Conservation (phyloP, 2,888 invertebrate species). For the Tetragnatha montana region DNA sequence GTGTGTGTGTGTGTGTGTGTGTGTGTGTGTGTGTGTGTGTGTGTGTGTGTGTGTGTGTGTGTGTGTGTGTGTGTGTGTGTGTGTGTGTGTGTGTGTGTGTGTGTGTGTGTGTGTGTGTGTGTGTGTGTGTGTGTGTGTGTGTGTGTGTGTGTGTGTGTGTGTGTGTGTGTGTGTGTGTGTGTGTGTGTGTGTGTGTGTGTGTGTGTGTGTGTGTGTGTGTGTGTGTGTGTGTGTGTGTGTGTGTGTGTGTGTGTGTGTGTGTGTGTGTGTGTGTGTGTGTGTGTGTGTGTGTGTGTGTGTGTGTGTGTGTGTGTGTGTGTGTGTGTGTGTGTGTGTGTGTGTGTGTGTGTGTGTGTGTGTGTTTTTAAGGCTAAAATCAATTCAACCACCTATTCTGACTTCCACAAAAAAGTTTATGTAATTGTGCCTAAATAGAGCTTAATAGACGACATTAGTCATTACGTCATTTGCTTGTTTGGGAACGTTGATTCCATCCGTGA, state of each 20-base stretch:
- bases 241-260: constrained; percentile 12
- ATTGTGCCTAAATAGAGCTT: too few species aligned
- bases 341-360: constrained; percentile 31
- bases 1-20: constrained; percentile 1
- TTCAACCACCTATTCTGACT: too few species aligned
- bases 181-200: constrained; percentile 9
- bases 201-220: constrained; percentile 13
- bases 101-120: constrained; percentile 25
- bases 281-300: constrained; percentile 8
- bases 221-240: constrained; percentile 14
- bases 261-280: constrained; percentile 12
- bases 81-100: too few species aligned
- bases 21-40: constrained; percentile 1
- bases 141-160: constrained; percentile 33
- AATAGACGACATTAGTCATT: too few species aligned
- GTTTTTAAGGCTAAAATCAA: background rate
- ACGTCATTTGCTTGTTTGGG: too few species aligned
- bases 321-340: constrained; percentile 31
- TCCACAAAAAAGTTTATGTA: too few species aligned
- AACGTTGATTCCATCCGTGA: background rate
- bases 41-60: constrained; percentile 1
- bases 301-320: constrained; percentile 17
- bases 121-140: constrained; percentile 34
- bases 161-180: constrained; percentile 24
- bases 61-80: constrained; percentile 1